These are phyloP conservation scores for Plectropomus leopardus DNA, from an alignment of 2,113 vertebrate species.

Conservation along the genomic window DNA sequence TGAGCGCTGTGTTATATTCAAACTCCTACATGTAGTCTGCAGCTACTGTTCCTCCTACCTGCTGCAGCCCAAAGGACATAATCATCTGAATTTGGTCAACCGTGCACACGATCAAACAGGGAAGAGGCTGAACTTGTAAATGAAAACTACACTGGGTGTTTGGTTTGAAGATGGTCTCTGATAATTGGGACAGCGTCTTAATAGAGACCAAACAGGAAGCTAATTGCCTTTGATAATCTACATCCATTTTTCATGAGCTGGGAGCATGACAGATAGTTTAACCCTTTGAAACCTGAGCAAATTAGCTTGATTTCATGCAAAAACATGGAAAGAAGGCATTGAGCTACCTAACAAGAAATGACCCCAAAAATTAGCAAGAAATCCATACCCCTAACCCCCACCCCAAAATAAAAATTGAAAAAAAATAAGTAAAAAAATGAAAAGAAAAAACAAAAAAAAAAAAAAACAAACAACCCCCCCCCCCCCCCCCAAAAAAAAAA, in stretches of 20 bases:
- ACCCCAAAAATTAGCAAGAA: too few relatives aligned
- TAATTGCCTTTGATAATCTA: background rate
- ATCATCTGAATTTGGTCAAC: too few relatives aligned
- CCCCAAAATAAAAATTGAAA: too few relatives aligned
- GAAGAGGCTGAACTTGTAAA: background rate
- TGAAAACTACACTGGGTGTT: background rate
- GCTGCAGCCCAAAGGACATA: background rate
- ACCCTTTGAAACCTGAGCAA: too few relatives aligned
- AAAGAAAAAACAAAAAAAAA: too few relatives aligned
- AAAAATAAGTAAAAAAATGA: too few relatives aligned
- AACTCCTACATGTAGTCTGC: background rate
- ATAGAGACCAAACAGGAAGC: background rate
- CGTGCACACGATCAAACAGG: background rate
- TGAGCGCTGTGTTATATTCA: background rate
- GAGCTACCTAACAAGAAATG: too few relatives aligned
- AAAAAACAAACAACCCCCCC: too few relatives aligned
- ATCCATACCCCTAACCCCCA: too few relatives aligned
- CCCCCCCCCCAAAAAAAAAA: too few relatives aligned
- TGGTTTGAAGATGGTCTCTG: background rate
- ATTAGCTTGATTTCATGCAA: too few relatives aligned
- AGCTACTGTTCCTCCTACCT: background rate
- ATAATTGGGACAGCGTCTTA: background rate
- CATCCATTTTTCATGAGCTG: background rate
- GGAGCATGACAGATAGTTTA: background rate
- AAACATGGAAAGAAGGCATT: too few relatives aligned